These are phyloP conservation scores for Hippolais icterina DNA, from an alignment of 2,113 vertebrate genomes.

Conservation along the genomic window DNA sequence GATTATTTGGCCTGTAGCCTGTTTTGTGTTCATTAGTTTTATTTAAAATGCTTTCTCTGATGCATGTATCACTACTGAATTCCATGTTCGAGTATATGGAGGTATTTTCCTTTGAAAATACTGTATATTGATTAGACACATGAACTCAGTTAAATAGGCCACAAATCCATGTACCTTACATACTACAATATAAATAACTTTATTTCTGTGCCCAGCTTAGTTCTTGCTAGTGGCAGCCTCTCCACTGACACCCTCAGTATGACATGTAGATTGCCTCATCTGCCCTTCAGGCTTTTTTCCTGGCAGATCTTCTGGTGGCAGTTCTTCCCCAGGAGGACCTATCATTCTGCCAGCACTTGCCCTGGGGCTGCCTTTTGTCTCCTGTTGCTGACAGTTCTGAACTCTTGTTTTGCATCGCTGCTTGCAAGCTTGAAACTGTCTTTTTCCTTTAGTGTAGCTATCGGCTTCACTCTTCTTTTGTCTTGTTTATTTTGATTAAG, in stretches of 20 bases:
- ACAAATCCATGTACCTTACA: not conserved
- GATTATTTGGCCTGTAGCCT: not conserved
- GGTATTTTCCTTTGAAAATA: not conserved
- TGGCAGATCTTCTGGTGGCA: not conserved
- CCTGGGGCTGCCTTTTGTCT: slow-evolving; percentile 16
- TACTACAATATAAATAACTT: not conserved
- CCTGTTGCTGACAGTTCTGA: not conserved
- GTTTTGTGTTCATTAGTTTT: not conserved
- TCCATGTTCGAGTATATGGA: not conserved
- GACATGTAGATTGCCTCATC: not conserved
- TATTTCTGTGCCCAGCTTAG: not conserved
- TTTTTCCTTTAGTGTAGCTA: not conserved
- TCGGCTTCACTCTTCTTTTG: not conserved
- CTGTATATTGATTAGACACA: not conserved
- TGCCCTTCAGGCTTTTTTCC: not conserved
- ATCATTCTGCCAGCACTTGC: not conserved
- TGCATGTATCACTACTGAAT: not conserved
- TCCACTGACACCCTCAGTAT: not conserved
- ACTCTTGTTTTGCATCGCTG: not conserved
- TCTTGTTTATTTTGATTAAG: not conserved
- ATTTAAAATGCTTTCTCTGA: not conserved
- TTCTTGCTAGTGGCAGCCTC: not conserved
- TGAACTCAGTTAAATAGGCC: not conserved
- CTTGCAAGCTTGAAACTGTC: not conserved
- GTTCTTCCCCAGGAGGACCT: not conserved